phyloP scores from a whole-genome alignment of 2,797 vertebrate species.

The Melanogrammus aeglefinus region DNA sequence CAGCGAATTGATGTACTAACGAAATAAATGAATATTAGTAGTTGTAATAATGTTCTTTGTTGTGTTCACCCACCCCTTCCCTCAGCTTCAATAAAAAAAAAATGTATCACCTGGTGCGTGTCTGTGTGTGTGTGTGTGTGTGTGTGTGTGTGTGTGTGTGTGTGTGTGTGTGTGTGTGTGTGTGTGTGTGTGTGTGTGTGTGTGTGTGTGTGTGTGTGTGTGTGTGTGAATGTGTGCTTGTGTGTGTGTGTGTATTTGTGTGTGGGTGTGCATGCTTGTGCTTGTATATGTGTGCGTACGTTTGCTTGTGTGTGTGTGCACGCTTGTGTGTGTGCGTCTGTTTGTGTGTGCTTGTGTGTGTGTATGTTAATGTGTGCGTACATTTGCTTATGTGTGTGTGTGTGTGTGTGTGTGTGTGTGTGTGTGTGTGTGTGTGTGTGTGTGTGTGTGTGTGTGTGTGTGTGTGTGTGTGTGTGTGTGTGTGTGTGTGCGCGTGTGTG shows the following conservation, averaged over 20 bases:
- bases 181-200: not conserved
- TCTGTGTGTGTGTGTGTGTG: not conserved
- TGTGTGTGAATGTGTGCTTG: not conserved
- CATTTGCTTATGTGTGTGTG: too few species aligned
- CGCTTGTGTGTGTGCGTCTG: not conserved
- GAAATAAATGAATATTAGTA: constrained; percentile 8
- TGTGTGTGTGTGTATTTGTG: not conserved
- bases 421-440: not conserved
- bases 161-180: not conserved
- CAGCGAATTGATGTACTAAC: constrained; percentile 53
- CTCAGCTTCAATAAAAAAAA: constrained; percentile 25
- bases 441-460: not conserved
- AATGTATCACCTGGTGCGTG: constrained; percentile 27
- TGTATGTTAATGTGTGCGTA: too few species aligned
- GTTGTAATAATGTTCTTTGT: constrained; percentile 35
- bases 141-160: not conserved
- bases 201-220: not conserved
- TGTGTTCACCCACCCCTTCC: constrained; percentile 34
- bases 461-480: not conserved
- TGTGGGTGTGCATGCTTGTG: too few species aligned
- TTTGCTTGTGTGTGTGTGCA: not conserved
- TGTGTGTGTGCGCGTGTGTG: constrained; percentile 2
- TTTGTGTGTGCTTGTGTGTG: not conserved
- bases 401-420: not conserved
- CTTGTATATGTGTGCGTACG: not conserved